These are phyloP conservation scores for Brachionus paranguensis DNA, from an alignment of 1,140 invertebrate genomes.

Conservation along the genomic window DNA sequence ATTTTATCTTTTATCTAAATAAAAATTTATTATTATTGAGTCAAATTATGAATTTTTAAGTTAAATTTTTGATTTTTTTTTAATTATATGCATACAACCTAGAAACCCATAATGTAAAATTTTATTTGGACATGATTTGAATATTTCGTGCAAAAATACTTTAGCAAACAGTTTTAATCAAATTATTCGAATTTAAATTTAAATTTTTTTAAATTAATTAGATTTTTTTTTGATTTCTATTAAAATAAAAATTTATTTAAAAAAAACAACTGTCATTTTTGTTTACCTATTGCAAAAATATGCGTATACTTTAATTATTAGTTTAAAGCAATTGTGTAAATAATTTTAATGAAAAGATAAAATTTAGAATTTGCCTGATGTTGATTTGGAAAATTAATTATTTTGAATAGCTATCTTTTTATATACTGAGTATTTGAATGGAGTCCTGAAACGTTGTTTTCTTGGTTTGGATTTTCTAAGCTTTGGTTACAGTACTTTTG, in stretches of 20 bases:
- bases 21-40: neutral
- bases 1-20: neutral
- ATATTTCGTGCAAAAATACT: neutral
- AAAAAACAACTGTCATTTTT: neutral
- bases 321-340: too few species aligned
- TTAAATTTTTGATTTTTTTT: neutral
- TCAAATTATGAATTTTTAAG: neutral
- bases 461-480: too few species aligned
- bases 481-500: too few species aligned
- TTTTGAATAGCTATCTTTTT: too few species aligned
- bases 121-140: neutral
- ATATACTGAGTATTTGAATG: too few species aligned
- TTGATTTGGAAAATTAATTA: too few species aligned
- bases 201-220: neutral
- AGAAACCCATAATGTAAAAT: neutral
- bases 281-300: neutral
- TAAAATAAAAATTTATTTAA: too few species aligned
- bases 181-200: neutral
- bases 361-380: too few species aligned
- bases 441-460: too few species aligned
- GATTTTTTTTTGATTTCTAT: neutral
- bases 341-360: too few species aligned
- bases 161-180: neutral
- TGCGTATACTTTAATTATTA: too few species aligned
- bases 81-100: neutral